Conservation (phyloP, 1,140 invertebrate species). For the Drosophila pruinosa region DNA sequence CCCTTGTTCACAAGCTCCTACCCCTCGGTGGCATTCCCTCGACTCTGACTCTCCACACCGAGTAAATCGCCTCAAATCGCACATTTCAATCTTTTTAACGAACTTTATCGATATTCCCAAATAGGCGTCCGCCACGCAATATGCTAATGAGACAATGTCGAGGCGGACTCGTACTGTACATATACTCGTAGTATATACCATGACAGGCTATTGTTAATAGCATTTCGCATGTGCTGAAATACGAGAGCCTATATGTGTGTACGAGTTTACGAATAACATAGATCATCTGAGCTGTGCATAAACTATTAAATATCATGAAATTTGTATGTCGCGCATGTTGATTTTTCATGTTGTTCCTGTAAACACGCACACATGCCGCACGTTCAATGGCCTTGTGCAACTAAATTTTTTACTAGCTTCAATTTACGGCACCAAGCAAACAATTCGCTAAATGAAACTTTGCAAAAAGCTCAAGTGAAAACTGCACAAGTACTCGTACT, state of each 20-base stretch:
- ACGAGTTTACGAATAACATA: slow-evolving; percentile 51
- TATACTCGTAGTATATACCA: background rate
- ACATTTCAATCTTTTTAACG: slow-evolving; percentile 81
- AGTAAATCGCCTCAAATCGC: slow-evolving; percentile 76
- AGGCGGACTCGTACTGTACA: too few relatives aligned
- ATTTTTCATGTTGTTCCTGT: slow-evolving; percentile 66
- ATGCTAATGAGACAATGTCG: slow-evolving; percentile 76
- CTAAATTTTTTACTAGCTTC: slow-evolving; percentile 52
- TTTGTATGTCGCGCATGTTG: slow-evolving; percentile 64
- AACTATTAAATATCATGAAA: slow-evolving; percentile 77
- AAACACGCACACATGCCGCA: slow-evolving; percentile 71
- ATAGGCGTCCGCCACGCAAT: slow-evolving; percentile 73
- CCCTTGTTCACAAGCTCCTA: slow-evolving; percentile 28
- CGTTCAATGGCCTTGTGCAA: slow-evolving; percentile 54
- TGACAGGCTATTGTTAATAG: slow-evolving; percentile 55
- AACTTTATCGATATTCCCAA: slow-evolving; percentile 77
- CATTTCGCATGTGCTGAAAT: slow-evolving; percentile 67
- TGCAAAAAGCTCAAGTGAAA: slow-evolving; percentile 1
- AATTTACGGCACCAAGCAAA: slow-evolving; percentile 72
- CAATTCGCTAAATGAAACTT: slow-evolving; percentile 76
- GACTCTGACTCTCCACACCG: slow-evolving; percentile 17
- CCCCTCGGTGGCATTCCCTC: background rate
- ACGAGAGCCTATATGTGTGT: background rate
- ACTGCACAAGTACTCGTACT: background rate
- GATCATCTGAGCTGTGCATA: slow-evolving; percentile 69